Evolutionary conservation across 2,888 invertebrate species (phyloP), one percentile per base, ranked within the genome.

Genomic region (Teinopalpus imperialis): DNA sequence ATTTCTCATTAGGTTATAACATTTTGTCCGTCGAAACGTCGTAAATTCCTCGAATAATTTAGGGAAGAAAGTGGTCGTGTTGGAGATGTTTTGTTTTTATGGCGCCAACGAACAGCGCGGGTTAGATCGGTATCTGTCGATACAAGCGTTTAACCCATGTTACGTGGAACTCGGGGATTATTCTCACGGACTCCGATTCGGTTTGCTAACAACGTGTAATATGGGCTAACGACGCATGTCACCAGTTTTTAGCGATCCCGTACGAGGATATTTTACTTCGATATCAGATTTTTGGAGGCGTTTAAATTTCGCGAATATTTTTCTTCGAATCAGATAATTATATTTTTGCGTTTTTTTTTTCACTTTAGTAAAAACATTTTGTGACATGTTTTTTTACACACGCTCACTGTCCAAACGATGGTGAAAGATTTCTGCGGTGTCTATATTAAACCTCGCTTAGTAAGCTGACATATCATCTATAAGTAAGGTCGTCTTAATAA

Each of bases 1-100:
- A 87, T 87, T 88, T 86, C 87, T 87, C 86, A 88, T 88, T 87
- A 86, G 82, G 79, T 81, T 85, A 83, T 83, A 85, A 80, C 81
- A 81, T 85, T 86, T 81, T 81, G 82, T 85, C 74, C 74, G 80
- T 76, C 63, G 82, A 78, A 81, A 75, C 81, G 73, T 83, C 82
- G 81, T 87, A 83, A 87, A 87, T 87, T 86, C 86, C 74, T 76
- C 80, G 83, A 86, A 87, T 88, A 82, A 85, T 87, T 87, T 87
- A 73, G 77, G 82, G 79, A 82, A 85, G 86, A 86, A 86, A 86
- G 86, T 85, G 80, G 85, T 78, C 73, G 75, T 79, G 81, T 77
- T 74, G 74, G 67, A 68, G 78, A 79, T 75, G 85, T 86, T 87
- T 88, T 86, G 86, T 88, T 88, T 88, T 88, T 88, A 86, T 87